Percentiles rank a stretch among this genome's conserved stretches.
These are phyloP conservation scores for Brachionus calyciflorus DNA, from an alignment of 1,140 invertebrate species.

Conservation along the genomic window DNA sequence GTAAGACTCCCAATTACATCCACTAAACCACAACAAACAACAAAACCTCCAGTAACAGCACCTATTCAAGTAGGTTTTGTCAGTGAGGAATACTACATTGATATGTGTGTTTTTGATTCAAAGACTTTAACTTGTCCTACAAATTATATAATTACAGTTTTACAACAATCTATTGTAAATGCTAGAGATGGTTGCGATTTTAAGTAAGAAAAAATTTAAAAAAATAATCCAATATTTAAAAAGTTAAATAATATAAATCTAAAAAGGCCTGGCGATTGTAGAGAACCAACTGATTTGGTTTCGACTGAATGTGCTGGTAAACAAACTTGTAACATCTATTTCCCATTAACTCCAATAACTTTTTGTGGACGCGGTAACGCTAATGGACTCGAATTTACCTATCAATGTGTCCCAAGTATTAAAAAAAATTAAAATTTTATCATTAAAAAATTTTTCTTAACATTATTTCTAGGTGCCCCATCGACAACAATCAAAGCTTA, in stretches of 20 bases:
- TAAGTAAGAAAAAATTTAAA: background rate
- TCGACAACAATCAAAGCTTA: background rate
- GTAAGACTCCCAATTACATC: background rate
- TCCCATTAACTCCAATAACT: background rate
- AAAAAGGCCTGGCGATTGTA: conserved; percentile 9
- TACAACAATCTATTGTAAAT: background rate
- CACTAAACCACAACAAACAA: background rate
- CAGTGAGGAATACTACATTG: conserved; percentile 26
- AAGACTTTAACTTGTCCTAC: background rate
- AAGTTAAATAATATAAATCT: background rate
- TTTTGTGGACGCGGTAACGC: background rate
- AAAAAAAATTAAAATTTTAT: too few species aligned
- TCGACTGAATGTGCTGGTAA: conserved; percentile 34
- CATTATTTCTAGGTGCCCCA: background rate
- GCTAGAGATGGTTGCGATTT: conserved; percentile 7
- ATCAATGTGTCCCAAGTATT: conserved; percentile 46
- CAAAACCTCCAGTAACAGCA: background rate
- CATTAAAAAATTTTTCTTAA: background rate
- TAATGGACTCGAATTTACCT: conserved; percentile 5
- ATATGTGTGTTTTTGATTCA: conserved; percentile 12
- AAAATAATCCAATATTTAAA: background rate
- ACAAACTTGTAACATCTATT: conserved; percentile 24
- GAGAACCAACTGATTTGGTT: conserved; percentile 15
- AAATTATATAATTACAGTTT: conserved; percentile 18
- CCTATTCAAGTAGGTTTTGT: conserved; percentile 5